These are phyloP conservation scores for Gibbula magus DNA, from an alignment of 2,888 invertebrate genomes.

Conservation along the genomic window DNA sequence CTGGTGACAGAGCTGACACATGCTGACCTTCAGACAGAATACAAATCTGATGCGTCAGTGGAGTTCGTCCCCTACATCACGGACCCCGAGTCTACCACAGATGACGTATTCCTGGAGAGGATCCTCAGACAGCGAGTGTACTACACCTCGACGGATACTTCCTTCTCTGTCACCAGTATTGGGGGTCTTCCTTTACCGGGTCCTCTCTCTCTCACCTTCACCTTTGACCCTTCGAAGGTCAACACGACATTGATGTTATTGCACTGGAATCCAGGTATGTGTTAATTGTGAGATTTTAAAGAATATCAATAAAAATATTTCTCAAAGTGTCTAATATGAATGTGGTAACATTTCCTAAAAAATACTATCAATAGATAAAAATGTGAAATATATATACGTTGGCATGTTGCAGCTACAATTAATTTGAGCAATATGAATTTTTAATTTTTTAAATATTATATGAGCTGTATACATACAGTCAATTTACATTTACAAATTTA, in stretches of 20 bases:
- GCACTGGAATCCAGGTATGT: constrained; percentile 37
- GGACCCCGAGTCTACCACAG: constrained; percentile 44
- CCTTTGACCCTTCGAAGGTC: constrained; percentile 24
- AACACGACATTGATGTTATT: constrained; percentile 23
- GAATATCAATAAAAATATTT: no score
- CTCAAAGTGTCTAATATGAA: no score
- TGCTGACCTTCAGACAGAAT: constrained; percentile 40
- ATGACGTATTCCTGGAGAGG: constrained; percentile 43
- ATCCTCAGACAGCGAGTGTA: constrained; percentile 45
- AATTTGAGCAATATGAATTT: not conserved
- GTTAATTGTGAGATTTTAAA: no score
- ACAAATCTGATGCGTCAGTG: constrained; percentile 53
- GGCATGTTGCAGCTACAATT: no score
- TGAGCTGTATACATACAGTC: not conserved
- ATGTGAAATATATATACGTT: no score
- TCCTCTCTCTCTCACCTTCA: constrained; percentile 29
- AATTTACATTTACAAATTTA: not conserved
- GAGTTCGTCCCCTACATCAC: constrained; percentile 52
- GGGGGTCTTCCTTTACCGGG: constrained; percentile 35
- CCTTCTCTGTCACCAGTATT: constrained; percentile 35
- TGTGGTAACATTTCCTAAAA: no score
- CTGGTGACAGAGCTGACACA: constrained; percentile 40
- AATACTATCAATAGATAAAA: no score
- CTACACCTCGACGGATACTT: not conserved
- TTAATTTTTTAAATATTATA: not conserved